Conservation (phyloP, 2,113 vertebrate genomes). For the Triplophysa tibetana region DNA sequence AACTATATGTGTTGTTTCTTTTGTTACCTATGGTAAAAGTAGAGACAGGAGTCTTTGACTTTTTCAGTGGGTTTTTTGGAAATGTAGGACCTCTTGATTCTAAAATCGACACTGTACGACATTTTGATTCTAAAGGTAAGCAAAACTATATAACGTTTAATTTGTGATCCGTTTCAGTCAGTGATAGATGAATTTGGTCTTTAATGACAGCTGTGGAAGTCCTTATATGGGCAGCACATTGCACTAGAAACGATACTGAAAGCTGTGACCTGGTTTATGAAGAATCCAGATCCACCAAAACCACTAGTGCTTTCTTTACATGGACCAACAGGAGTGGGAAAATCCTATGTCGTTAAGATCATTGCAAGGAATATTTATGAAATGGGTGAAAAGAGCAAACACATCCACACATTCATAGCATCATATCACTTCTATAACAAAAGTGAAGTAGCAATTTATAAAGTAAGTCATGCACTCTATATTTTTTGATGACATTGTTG, state of each 20-base stretch:
- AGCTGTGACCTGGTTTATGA: not conserved
- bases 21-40: too few relatives aligned
- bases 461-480: not conserved
- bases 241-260: not conserved
- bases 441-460: not conserved
- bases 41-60: too few relatives aligned
- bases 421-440: not conserved
- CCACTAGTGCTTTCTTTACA: conserved; percentile 22
- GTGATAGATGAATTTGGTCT: too few relatives aligned
- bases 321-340: not conserved
- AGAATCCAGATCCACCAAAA: not conserved
- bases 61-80: too few relatives aligned
- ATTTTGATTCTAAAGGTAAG: not conserved
- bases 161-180: too few relatives aligned
- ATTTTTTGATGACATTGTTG: too few relatives aligned
- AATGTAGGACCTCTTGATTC: too few relatives aligned
- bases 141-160: not conserved
- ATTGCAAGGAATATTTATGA: not conserved
- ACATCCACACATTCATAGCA: not conserved
- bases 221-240: conserved; percentile 3
- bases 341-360: not conserved
- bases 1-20: too few relatives aligned
- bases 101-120: too few relatives aligned
- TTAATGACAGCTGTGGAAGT: not conserved
- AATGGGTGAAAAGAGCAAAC: not conserved